phyloP scores from a whole-genome alignment of 2,888 invertebrate genomes.

The Diplazon laetatorius region DNA sequence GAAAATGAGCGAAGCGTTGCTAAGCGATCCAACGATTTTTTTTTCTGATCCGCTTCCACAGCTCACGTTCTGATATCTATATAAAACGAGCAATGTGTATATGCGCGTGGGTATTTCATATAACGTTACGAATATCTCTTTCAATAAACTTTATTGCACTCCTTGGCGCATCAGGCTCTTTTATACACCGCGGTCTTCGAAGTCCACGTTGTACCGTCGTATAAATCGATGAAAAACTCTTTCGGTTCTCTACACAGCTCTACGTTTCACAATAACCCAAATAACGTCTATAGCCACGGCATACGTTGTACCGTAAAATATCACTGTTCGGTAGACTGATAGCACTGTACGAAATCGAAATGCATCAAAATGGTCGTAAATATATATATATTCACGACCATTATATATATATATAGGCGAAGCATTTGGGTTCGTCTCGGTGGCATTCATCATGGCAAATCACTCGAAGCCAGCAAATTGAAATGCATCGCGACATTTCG shows the following conservation, averaged over 20 bases:
- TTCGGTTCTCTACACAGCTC: slow-evolving; percentile 34
- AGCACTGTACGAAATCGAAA: slow-evolving; percentile 5
- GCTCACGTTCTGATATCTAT: slow-evolving; percentile 4
- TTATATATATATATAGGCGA: too few species aligned
- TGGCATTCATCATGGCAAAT: slow-evolving; percentile 2
- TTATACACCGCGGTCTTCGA: slow-evolving; percentile 31
- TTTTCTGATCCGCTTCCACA: slow-evolving; percentile 50
- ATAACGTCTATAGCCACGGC: neutral
- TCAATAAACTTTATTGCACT: slow-evolving; percentile 58
- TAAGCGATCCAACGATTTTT: slow-evolving; percentile 61
- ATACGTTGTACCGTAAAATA: slow-evolving; percentile 1
- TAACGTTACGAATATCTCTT: slow-evolving; percentile 50
- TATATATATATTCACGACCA: too few species aligned
- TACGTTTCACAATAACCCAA: slow-evolving; percentile 35
- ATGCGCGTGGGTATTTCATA: slow-evolving; percentile 36
- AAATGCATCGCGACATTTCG: neutral
- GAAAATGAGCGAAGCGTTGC: slow-evolving; percentile 57
- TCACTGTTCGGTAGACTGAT: neutral
- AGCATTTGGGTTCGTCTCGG: too few species aligned
- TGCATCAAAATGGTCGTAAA: slow-evolving; percentile 27
- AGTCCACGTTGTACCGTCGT: neutral
- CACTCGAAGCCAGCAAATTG: slow-evolving; percentile 2
- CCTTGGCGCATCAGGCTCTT: slow-evolving; percentile 47
- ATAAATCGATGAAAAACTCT: slow-evolving; percentile 39
- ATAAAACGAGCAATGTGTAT: slow-evolving; percentile 20